Conservation (phyloP, 2,797 vertebrate genomes). For the Prunella strophiata region DNA sequence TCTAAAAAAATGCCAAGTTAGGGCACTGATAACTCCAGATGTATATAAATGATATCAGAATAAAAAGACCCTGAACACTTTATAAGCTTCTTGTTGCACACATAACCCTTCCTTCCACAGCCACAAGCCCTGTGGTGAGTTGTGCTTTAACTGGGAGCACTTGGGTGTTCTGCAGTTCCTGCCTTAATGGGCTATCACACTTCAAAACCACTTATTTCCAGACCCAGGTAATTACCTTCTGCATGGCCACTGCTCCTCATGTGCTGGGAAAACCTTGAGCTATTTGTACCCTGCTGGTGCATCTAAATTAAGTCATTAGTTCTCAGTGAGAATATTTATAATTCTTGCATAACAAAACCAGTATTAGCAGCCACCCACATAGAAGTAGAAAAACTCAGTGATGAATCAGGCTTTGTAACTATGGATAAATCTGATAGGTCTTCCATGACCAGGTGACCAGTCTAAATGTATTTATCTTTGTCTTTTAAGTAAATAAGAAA, state of each 20-base stretch:
- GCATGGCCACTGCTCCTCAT: background rate
- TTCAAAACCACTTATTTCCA: background rate
- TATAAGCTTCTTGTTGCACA: background rate
- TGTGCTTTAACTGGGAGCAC: background rate
- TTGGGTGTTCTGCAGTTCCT: background rate
- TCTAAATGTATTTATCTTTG: background rate
- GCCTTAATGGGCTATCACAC: background rate
- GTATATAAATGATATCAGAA: background rate
- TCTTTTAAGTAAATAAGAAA: background rate
- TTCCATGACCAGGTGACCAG: background rate
- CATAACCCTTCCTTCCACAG: background rate
- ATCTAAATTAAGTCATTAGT: constrained; percentile 26
- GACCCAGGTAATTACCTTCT: background rate
- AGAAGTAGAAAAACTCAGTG: background rate
- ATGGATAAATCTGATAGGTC: background rate
- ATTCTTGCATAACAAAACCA: constrained; percentile 24
- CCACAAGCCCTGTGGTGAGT: background rate
- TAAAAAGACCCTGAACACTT: background rate
- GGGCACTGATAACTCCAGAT: background rate
- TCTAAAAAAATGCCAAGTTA: background rate
- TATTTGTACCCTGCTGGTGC: background rate
- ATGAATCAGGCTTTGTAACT: background rate
- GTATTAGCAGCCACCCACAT: constrained; percentile 10
- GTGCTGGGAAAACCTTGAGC: background rate
- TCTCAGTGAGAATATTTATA: constrained; percentile 30